phyloP scores from a whole-genome alignment of 2,888 invertebrate species.

The Epistrophe eligans region DNA sequence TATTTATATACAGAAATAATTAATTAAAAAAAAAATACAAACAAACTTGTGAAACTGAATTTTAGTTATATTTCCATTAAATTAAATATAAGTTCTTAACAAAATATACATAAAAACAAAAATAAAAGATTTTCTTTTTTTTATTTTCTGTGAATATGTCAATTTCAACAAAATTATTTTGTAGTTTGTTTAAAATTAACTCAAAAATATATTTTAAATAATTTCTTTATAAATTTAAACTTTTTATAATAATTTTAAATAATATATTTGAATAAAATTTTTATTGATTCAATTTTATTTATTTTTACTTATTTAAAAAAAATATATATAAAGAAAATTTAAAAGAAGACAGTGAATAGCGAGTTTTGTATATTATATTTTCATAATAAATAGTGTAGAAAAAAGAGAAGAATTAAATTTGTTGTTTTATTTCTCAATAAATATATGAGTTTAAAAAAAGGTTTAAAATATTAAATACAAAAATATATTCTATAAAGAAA shows the following conservation, averaged over 20 bases:
- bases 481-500: no score
- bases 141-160: no score
- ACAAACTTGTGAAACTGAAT: conserved; percentile 36
- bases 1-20: conserved; percentile 59
- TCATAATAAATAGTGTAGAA: conserved; percentile 81
- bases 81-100: background rate
- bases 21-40: background rate
- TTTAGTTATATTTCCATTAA: background rate
- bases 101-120: no score
- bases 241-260: background rate
- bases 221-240: background rate
- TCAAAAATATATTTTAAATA: no score
- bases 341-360: conserved; percentile 78
- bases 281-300: conserved; percentile 38
- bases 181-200: no score
- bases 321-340: conserved; percentile 68
- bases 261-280: background rate
- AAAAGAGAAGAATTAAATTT: conserved; percentile 76
- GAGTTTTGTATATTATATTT: conserved; percentile 82
- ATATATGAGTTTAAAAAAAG: background rate
- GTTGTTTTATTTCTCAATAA: conserved; percentile 45
- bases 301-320: conserved; percentile 64
- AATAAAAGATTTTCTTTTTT: background rate
- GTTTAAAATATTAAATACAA: no score
- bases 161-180: no score